These are phyloP conservation scores for Himalopsyche kuldschensis DNA, from an alignment of 2,888 invertebrate genomes.

Conservation along the genomic window DNA sequence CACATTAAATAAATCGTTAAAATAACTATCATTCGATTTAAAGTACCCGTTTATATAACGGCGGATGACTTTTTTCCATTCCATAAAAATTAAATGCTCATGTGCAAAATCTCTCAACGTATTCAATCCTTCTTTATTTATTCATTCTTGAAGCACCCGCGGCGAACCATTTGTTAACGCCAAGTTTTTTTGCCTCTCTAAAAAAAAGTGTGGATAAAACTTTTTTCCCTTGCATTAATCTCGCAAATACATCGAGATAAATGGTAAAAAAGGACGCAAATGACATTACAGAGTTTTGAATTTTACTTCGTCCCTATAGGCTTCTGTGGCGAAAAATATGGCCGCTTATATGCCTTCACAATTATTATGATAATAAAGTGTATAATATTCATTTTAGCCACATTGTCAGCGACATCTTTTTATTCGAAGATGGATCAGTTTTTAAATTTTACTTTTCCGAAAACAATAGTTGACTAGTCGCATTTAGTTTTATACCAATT, in stretches of 20 bases:
- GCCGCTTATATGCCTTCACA: too few species aligned
- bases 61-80: neutral
- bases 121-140: slow-evolving; percentile 14
- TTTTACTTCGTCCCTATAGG: neutral
- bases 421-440: too few species aligned
- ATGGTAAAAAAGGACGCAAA: neutral
- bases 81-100: neutral
- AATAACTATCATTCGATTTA: neutral
- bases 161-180: slow-evolving; percentile 8
- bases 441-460: too few species aligned
- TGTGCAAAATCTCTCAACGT: slow-evolving; percentile 6
- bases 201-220: neutral
- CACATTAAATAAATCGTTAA: too few species aligned
- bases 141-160: slow-evolving; percentile 3
- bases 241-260: neutral
- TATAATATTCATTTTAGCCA: too few species aligned
- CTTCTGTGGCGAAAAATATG: too few species aligned
- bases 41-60: neutral
- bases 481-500: too few species aligned
- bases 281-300: neutral
- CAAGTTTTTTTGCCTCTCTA: slow-evolving; percentile 5
- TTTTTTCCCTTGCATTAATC: slow-evolving; percentile 10
- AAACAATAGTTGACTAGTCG: too few species aligned
- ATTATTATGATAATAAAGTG: too few species aligned
- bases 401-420: too few species aligned